Base-by-base conservation (phyloP, 2,113 vertebrate genomes). In the Emberiza fucata region DNA sequence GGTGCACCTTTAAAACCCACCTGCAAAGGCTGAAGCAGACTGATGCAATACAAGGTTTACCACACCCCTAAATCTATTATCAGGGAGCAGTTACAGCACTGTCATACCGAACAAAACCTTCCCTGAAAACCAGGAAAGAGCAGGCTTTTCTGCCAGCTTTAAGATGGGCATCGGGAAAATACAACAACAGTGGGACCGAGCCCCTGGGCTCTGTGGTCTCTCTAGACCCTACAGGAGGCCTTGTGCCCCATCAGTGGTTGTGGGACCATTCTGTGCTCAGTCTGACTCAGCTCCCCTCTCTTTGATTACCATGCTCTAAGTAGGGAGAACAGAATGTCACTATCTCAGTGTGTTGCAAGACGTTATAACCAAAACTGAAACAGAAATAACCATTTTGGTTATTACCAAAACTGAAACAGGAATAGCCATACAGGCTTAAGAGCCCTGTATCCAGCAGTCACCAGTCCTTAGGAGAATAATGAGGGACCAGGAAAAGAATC, bases 101-200 rank as follows among this genome's bases (percentile, higher is more conserved):
- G 27, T 81, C 69, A 33, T 27, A 71, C 6, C 56, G 20, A 79
- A 51, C 27, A 90, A 97, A 94, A 22, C 10, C 68, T 71, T n/a
- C 22, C n/a, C 68, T 45, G 68, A 90, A 97, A 95, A 86, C 3
- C 11, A 90, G 18, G 21, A 69, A 90, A 94, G 45, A 90, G 35
- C 22, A 44, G 11, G 7, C 48, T 82, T 81, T 71, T 48, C 54
- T 69, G 56, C 16, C 59, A 80, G 51, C 12, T 48, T 75, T 76
- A 68, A 27, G 42, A 70, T 53, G 10, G 79, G 31, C 64, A 39
- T 24, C 29, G 42, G 65, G 19, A 79, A 80, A 64, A 87, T 7
- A 37, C n/a, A n/a, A n/a, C n/a, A n/a, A n/a, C n/a, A n/a, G n/a
- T n/a, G n/a, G n/a, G n/a, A n/a, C n/a, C n/a, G n/a, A n/a, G 31